Percentiles rank a stretch among this genome's conserved stretches.
Conservation (phyloP, 2,797 vertebrate genomes). For the Notolepis coatsorum region DNA sequence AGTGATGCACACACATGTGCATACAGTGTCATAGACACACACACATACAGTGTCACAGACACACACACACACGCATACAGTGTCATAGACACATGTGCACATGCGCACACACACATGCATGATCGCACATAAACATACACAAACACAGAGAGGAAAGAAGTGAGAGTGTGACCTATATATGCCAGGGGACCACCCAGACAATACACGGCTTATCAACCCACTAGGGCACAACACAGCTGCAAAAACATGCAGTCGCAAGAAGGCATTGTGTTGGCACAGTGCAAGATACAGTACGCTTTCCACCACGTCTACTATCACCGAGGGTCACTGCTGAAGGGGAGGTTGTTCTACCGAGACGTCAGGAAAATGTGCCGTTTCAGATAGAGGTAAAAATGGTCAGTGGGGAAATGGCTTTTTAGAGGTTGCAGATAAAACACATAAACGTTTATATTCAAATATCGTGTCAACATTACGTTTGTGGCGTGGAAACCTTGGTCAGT, state of each 20-base stretch:
- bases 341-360: background rate
- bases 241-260: constrained; percentile 25
- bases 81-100: background rate
- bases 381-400: too few species aligned
- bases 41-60: background rate
- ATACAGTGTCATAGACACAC: too few species aligned
- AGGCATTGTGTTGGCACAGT: background rate
- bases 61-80: constrained; percentile 12
- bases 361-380: background rate
- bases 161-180: constrained; percentile 59
- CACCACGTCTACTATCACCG: background rate
- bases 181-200: constrained; percentile 47
- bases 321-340: background rate
- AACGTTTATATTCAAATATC: too few species aligned
- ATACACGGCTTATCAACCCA: constrained; percentile 45
- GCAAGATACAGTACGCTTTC: constrained; percentile 19
- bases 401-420: too few species aligned
- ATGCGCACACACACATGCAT: constrained; percentile 28
- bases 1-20: constrained; percentile 22
- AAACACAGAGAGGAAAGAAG: constrained; percentile 16
- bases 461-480: too few species aligned
- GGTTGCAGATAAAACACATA: too few species aligned
- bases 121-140: too few species aligned
- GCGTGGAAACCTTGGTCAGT: too few species aligned
- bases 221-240: constrained; percentile 43